These are phyloP conservation scores for Lordiphosa mommai DNA, from an alignment of 1,140 invertebrate genomes.

Conservation along the genomic window DNA sequence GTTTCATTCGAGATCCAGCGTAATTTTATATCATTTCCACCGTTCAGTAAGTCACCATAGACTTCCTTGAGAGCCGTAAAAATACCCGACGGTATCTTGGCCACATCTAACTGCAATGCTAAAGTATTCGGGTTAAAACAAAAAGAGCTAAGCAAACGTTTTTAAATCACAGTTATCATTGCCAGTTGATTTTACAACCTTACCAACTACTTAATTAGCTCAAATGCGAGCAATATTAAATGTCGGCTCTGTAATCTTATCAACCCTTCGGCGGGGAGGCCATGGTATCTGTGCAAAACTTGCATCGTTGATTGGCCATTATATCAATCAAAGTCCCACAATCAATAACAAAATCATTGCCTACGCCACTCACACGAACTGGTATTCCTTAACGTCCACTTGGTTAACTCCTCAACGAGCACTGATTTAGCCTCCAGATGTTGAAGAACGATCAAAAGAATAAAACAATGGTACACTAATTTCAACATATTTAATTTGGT, in stretches of 20 bases:
- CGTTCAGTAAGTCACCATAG: constrained; percentile 87
- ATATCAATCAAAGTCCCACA: constrained; percentile 17
- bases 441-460: constrained; percentile 1
- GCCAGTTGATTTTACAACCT: constrained; percentile 30
- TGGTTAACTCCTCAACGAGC: constrained; percentile 54
- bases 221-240: constrained; percentile 19
- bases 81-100: constrained; percentile 90
- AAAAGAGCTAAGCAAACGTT: neutral
- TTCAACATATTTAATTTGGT: constrained; percentile 20
- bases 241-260: constrained; percentile 53
- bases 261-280: constrained; percentile 11
- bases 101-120: constrained; percentile 80
- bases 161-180: constrained; percentile 36
- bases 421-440: constrained; percentile 29
- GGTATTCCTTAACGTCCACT: constrained; percentile 76
- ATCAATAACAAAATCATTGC: neutral
- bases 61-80: constrained; percentile 87
- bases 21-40: constrained; percentile 89
- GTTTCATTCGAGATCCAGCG: constrained; percentile 90
- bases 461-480: constrained; percentile 3
- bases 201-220: constrained; percentile 37
- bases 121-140: constrained; percentile 42
- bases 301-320: constrained; percentile 14
- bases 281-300: constrained; percentile 11
- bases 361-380: constrained; percentile 78